Conservation (phyloP, 2,888 invertebrate species). For the Tinea semifulvella region DNA sequence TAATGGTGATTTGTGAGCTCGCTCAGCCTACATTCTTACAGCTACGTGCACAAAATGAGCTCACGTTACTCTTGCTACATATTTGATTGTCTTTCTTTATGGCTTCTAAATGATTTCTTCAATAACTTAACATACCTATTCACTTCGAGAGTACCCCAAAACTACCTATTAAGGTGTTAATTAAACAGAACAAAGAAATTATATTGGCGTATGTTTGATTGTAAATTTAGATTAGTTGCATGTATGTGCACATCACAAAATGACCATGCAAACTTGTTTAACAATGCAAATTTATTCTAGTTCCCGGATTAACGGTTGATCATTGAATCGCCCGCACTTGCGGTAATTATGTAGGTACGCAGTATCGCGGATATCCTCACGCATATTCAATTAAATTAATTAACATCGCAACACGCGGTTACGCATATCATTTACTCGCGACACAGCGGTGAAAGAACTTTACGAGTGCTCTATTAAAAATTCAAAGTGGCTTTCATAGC, state of each 20-base stretch:
- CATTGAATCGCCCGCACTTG: slow-evolving; percentile 40
- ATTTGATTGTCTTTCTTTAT: slow-evolving; percentile 10
- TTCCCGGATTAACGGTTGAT: slow-evolving; percentile 51
- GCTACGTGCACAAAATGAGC: slow-evolving; percentile 13
- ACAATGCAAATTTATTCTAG: slow-evolving; percentile 60
- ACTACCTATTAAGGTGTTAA: background rate
- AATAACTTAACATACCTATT: background rate
- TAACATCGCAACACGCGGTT: slow-evolving; percentile 8
- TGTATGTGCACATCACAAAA: slow-evolving; percentile 23
- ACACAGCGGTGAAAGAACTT: background rate
- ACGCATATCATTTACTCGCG: slow-evolving; percentile 1
- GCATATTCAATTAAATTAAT: slow-evolving; percentile 13
- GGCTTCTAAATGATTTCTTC: slow-evolving; percentile 1
- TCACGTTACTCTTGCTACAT: slow-evolving; percentile 11
- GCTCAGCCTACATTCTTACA: slow-evolving; percentile 23
- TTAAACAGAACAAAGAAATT: slow-evolving; percentile 2
- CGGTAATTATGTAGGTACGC: slow-evolving; percentile 41
- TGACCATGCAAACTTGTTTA: slow-evolving; percentile 22
- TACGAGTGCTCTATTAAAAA: too few species aligned
- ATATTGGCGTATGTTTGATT: slow-evolving; percentile 22
- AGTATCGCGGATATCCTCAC: slow-evolving; percentile 25
- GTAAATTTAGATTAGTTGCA: slow-evolving; percentile 37
- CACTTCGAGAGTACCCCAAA: background rate
- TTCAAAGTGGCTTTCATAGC: too few species aligned
- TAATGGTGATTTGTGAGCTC: slow-evolving; percentile 54